phyloP scores from a whole-genome alignment of 2,113 vertebrate species.

The Amazona guildingii region DNA sequence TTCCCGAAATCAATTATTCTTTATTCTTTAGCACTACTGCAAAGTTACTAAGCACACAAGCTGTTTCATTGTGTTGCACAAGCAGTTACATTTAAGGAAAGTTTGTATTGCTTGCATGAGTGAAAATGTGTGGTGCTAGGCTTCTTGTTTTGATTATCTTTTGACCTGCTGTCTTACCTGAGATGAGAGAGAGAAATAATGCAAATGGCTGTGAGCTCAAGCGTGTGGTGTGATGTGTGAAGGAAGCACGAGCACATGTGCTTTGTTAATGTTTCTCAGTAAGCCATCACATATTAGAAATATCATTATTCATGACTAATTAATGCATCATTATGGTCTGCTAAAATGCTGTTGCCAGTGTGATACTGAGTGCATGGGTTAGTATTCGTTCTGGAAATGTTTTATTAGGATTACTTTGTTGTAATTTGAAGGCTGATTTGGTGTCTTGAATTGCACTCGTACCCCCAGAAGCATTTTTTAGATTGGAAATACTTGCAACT shows the following conservation, averaged over 20 bases:
- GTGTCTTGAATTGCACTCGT: not conserved
- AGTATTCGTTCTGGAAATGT: slow-evolving; percentile 31
- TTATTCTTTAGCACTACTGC: not conserved
- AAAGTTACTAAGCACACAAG: not conserved
- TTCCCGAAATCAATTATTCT: not conserved
- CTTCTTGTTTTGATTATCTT: slow-evolving; percentile 20
- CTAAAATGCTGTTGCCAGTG: slow-evolving; percentile 33
- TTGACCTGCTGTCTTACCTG: slow-evolving; percentile 17
- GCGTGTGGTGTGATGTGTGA: not conserved
- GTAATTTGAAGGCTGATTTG: slow-evolving; percentile 1
- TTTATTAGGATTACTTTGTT: slow-evolving; percentile 24
- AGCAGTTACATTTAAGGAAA: not conserved
- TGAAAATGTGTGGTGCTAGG: not conserved
- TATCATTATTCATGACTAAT: slow-evolving; percentile 51
- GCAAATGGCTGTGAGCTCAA: not conserved
- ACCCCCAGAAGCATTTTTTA: not conserved
- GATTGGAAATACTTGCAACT: slow-evolving; percentile 13
- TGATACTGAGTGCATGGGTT: not conserved
- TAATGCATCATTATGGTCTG: slow-evolving; percentile 35
- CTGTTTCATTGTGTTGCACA: not conserved
- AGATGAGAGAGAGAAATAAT: not conserved
- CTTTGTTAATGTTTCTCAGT: slow-evolving; percentile 7
- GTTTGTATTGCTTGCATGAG: not conserved
- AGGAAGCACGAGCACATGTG: not conserved
- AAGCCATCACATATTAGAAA: not conserved